These are phyloP conservation scores for Scytalopus superciliaris DNA, from an alignment of 2,113 vertebrate genomes.

Conservation along the genomic window DNA sequence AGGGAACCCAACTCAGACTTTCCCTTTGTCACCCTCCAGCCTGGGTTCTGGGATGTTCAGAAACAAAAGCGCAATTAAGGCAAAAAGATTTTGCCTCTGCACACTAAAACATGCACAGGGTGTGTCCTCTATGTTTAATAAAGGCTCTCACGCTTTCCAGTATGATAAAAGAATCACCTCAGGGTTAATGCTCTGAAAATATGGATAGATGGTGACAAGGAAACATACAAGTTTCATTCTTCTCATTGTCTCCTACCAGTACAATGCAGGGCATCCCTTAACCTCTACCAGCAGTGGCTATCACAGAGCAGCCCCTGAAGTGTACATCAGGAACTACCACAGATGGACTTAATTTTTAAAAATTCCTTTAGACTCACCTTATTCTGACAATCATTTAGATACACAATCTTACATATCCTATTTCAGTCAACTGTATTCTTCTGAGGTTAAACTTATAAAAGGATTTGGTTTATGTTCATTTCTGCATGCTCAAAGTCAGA, in stretches of 20 bases:
- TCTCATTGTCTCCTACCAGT: neutral
- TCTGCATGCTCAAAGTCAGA: neutral
- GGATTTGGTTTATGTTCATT: neutral
- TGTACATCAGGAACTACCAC: neutral
- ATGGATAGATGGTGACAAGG: neutral
- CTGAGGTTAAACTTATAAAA: neutral
- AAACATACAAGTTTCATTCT: neutral
- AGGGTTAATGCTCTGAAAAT: neutral
- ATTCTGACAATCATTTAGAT: neutral
- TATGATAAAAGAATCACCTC: neutral
- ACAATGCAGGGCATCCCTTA: neutral
- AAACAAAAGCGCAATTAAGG: neutral
- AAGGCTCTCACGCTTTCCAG: neutral
- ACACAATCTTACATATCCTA: neutral
- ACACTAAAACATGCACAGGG: conserved; percentile 7
- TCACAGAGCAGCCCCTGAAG: neutral
- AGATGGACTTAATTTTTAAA: neutral
- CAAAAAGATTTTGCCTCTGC: neutral
- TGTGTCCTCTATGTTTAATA: neutral
- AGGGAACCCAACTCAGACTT: neutral
- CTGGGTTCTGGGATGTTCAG: accelerated
- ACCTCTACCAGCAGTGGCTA: neutral
- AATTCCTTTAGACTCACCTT: neutral
- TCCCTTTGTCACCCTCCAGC: neutral
- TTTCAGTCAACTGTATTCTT: neutral